Evolutionary conservation across 1,140 invertebrate genomes (phyloP).

Genomic region (Oscheius sp.): DNA sequence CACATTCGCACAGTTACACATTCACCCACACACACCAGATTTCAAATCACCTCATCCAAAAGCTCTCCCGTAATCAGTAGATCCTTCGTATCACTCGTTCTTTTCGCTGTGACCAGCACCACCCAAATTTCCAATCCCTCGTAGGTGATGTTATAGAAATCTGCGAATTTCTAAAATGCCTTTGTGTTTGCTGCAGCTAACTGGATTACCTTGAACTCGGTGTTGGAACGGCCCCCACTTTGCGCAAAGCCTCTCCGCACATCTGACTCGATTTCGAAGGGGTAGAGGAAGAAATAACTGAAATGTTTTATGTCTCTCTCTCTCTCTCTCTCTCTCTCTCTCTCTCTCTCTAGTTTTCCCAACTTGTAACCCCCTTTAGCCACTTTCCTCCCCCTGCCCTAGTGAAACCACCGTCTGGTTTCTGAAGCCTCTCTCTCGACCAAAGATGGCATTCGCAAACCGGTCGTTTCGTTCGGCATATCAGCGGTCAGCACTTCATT

Average conservation of each 20-base stretch:
- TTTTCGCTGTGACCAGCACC: constrained; percentile 19
- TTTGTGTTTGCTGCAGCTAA: constrained; percentile 3
- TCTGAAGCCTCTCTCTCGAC: no score
- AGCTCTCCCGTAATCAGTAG: background rate
- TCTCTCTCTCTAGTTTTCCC: no score
- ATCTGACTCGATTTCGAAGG: constrained; percentile 29
- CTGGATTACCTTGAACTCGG: constrained; percentile 18
- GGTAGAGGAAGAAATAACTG: constrained; percentile 25
- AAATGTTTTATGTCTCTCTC: constrained; percentile 13
- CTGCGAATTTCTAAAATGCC: constrained; percentile 27
- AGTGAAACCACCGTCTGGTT: no score
- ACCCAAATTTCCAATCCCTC: constrained; percentile 32
- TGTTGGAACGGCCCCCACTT: constrained; percentile 12
- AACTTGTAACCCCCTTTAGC: no score
- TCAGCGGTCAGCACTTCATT: no score
- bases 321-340: no score
- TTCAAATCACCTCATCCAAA: no score
- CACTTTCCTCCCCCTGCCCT: no score
- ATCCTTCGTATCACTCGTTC: background rate
- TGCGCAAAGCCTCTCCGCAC: constrained; percentile 36
- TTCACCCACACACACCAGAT: no score
- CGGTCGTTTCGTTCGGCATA: no score
- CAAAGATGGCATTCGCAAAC: no score
- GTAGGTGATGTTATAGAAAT: constrained; percentile 23
- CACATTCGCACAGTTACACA: no score